Evolutionary conservation across 2,113 vertebrate genomes (phyloP).

Genomic region (Aramus guarauna): DNA sequence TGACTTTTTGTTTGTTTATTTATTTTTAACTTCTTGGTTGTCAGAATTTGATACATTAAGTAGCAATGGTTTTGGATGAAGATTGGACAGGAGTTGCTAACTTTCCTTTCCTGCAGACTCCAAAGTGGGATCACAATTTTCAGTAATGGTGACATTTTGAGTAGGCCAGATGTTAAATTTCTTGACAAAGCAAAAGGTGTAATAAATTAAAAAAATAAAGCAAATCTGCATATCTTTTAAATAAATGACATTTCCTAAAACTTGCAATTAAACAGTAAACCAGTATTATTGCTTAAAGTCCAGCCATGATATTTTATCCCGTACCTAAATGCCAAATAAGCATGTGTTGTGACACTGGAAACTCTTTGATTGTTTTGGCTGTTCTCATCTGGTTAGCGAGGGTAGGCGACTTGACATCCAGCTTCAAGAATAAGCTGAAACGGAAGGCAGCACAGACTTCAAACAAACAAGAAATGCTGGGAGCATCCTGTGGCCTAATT

Average conservation of each 20-base stretch:
- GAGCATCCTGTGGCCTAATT: not conserved
- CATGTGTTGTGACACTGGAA: not conserved
- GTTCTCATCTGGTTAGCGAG: not conserved
- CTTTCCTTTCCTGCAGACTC: not conserved
- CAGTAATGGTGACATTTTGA: not conserved
- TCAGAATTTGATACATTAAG: not conserved
- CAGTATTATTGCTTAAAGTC: not conserved
- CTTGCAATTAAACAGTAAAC: not conserved
- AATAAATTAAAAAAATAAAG: not conserved
- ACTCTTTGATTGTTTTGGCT: not conserved
- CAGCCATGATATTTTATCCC: not conserved
- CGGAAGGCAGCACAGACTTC: not conserved
- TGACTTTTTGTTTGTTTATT: not conserved
- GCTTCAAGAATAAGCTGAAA: not conserved
- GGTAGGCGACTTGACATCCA: not conserved
- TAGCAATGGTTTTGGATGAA: not conserved
- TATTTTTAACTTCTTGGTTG: not conserved
- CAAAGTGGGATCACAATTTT: not conserved
- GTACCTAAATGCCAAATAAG: not conserved
- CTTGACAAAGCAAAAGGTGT: not conserved
- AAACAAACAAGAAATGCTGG: not conserved
- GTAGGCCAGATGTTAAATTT: not conserved
- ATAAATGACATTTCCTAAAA: not conserved
- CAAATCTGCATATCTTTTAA: not conserved
- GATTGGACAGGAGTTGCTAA: not conserved